Evolutionary conservation across 2,797 vertebrate genomes (phyloP).

Genomic region (Danio kyathit): DNA sequence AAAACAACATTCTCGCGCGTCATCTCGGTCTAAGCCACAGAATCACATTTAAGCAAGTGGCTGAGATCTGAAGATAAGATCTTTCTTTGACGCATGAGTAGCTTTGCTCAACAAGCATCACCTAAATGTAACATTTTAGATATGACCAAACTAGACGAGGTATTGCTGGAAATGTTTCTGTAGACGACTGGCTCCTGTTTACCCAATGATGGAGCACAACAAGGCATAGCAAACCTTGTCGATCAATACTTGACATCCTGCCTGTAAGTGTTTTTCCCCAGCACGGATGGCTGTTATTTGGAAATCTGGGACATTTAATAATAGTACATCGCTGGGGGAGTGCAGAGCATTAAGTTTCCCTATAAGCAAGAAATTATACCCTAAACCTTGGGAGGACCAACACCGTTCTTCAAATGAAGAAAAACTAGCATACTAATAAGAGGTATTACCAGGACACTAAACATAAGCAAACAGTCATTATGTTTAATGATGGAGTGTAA

Average conservation of each 20-base stretch:
- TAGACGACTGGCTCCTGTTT: conserved; percentile 37
- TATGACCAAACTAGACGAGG: background rate
- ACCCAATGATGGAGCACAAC: conserved; percentile 52
- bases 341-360: conserved; percentile 63
- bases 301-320: conserved; percentile 69
- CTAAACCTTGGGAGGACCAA: background rate
- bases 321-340: conserved; percentile 63
- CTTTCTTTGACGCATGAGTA: background rate
- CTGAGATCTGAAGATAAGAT: conserved; percentile 9
- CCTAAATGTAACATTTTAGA: background rate
- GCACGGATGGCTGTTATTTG: conserved; percentile 59
- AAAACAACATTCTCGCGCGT: conserved; percentile 40
- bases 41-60: background rate
- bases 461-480: background rate
- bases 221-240: conserved; percentile 51
- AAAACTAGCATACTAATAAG: background rate
- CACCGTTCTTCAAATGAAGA: background rate
- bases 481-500: background rate
- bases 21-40: conserved; percentile 26
- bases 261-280: conserved; percentile 57
- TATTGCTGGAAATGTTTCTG: conserved; percentile 33
- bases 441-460: background rate
- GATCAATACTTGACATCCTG: conserved; percentile 66
- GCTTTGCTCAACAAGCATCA: background rate
- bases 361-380: conserved; percentile 52